Evolutionary conservation across 2,888 invertebrate species (phyloP).

Genomic region (Clepsis dumicolana): DNA sequence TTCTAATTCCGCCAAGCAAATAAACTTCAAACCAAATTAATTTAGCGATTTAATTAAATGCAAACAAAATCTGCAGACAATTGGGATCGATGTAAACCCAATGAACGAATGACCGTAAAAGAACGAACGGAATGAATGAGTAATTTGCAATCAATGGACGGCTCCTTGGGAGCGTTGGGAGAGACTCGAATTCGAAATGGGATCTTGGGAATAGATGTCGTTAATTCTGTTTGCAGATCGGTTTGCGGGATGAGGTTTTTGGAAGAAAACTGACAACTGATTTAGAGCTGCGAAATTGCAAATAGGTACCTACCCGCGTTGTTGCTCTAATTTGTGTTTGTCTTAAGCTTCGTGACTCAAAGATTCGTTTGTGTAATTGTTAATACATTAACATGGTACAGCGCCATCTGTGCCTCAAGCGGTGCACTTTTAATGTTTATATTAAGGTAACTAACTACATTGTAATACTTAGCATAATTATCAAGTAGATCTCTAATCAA

Average conservation of each 20-base stretch:
- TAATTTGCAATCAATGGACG: slow-evolving; percentile 54
- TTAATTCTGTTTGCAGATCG: slow-evolving; percentile 1
- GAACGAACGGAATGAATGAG: slow-evolving; percentile 53
- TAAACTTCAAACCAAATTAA: slow-evolving; percentile 46
- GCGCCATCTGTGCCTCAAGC: too few species aligned
- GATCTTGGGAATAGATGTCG: slow-evolving; percentile 12
- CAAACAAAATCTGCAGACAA: slow-evolving; percentile 46
- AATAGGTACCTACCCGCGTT: background rate
- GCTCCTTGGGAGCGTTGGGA: slow-evolving; percentile 46
- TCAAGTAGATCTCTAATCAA: too few species aligned
- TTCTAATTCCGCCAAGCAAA: slow-evolving; percentile 17
- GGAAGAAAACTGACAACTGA: background rate
- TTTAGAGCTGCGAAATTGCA: background rate
- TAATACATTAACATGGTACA: too few species aligned
- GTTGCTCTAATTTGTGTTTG: too few species aligned
- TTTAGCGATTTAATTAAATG: slow-evolving; percentile 49
- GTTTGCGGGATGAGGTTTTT: background rate
- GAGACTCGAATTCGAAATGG: slow-evolving; percentile 44
- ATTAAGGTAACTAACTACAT: too few species aligned
- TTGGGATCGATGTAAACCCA: slow-evolving; percentile 46
- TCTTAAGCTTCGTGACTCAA: too few species aligned
- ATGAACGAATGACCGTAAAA: slow-evolving; percentile 52
- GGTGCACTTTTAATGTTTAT: too few species aligned
- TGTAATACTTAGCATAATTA: too few species aligned
- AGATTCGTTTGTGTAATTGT: too few species aligned